These are phyloP conservation scores for Percopsis transmontana DNA, from an alignment of 2,113 vertebrate species.

Conservation along the genomic window DNA sequence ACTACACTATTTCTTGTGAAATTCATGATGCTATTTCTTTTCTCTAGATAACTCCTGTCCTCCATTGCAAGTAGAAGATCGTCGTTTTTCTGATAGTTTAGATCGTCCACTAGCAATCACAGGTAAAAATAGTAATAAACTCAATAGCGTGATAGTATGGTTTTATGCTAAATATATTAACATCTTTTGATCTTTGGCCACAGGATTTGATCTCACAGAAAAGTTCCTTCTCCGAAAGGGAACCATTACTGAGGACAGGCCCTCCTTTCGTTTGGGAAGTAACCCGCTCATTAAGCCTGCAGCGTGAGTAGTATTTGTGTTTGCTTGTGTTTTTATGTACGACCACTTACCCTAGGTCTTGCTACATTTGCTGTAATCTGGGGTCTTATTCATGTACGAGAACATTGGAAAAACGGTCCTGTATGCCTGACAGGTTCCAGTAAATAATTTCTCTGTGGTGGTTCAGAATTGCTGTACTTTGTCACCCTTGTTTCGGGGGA, in stretches of 20 bases:
- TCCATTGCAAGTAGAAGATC: conserved; percentile 74
- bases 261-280: conserved; percentile 88
- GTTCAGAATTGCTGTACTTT: conserved; percentile 6
- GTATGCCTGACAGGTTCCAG: background rate
- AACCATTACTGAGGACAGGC: conserved; percentile 80
- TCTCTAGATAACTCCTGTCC: conserved; percentile 79
- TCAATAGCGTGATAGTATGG: background rate
- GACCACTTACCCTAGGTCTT: background rate
- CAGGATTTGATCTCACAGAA: conserved; percentile 93
- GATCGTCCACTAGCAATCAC: conserved; percentile 75
- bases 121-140: conserved; percentile 75
- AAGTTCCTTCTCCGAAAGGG: conserved; percentile 87
- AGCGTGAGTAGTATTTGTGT: conserved; percentile 75
- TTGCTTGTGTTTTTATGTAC: background rate
- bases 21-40: conserved; percentile 4
- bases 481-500: background rate
- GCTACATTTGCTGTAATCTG: conserved; percentile 7
- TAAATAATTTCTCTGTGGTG: conserved; percentile 16
- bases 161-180: background rate
- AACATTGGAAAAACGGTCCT: conserved; percentile 17
- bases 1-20: background rate
- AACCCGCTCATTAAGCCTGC: conserved; percentile 87
- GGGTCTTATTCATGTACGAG: background rate
- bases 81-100: conserved; percentile 71
- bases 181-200: conserved; percentile 40